Conservation (phyloP, 2,113 vertebrate species). For the Nesospiza acunhae region DNA sequence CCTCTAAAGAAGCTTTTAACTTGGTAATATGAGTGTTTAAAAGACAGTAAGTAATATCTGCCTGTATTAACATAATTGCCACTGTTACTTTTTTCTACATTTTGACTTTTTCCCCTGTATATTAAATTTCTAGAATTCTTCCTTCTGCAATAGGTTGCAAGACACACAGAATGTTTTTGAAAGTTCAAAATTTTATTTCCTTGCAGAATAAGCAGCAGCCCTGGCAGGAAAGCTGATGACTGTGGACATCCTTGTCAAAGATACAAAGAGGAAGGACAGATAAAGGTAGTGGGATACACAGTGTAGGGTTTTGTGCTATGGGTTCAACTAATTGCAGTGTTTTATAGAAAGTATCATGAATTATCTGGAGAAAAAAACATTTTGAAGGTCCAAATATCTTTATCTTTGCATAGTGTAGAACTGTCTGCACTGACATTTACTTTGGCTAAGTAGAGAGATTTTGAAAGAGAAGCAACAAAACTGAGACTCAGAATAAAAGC, state of each 20-base stretch:
- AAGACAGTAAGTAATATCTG: not conserved
- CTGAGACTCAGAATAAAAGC: not conserved
- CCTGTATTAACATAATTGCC: not conserved
- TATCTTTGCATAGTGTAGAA: not conserved
- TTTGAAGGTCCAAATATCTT: not conserved
- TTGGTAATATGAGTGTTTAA: not conserved
- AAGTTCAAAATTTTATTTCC: not conserved
- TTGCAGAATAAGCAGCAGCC: not conserved
- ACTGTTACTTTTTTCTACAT: not conserved
- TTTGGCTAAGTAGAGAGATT: not conserved
- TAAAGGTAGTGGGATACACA: not conserved
- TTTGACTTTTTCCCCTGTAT: not conserved
- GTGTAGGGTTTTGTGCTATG: not conserved
- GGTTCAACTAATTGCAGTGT: not conserved
- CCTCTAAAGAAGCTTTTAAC: conserved; percentile 22
- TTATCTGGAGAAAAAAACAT: not conserved
- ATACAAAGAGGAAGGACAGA: not conserved
- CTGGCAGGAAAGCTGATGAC: not conserved
- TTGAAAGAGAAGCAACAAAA: not conserved
- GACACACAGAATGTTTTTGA: not conserved
- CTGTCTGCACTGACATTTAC: not conserved
- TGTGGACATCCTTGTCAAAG: not conserved
- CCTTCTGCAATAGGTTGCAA: not conserved
- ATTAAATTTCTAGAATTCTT: not conserved
- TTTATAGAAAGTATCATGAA: not conserved